phyloP scores from a whole-genome alignment of 1,140 invertebrate genomes.

The Archivesica marissinica region DNA sequence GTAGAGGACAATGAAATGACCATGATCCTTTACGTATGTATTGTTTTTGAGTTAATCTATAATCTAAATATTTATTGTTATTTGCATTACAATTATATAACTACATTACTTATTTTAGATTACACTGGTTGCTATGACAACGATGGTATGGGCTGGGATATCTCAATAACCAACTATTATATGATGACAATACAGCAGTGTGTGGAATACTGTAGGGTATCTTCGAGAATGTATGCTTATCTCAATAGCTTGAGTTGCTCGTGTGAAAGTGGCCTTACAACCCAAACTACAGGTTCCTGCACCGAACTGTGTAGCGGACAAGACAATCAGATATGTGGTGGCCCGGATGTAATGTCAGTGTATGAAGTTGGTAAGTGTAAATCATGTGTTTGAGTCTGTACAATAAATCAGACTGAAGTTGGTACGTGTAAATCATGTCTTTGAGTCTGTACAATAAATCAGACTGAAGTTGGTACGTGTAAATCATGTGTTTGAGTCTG shows the following conservation, averaged over 20 bases:
- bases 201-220: constrained; percentile 27
- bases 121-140: background rate
- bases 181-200: constrained; percentile 51
- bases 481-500: too few species aligned
- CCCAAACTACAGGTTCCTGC: background rate
- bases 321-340: constrained; percentile 49
- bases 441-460: too few species aligned
- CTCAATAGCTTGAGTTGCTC: constrained; percentile 9
- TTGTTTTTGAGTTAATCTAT: too few species aligned
- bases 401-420: too few species aligned
- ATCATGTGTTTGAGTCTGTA: too few species aligned
- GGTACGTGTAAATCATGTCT: too few species aligned
- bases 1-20: too few species aligned
- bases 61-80: background rate
- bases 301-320: constrained; percentile 12
- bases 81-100: background rate
- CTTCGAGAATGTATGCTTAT: background rate
- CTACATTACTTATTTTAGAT: constrained; percentile 7
- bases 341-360: constrained; percentile 8
- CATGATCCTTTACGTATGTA: too few species aligned
- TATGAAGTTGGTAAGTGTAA: constrained; percentile 40
- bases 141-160: background rate
- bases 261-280: background rate
- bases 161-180: background rate
- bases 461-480: too few species aligned